Evolutionary conservation across 2,113 vertebrate genomes (phyloP), one percentile per base, ranked within the genome.

Genomic region (Osmerus eperlanus): DNA sequence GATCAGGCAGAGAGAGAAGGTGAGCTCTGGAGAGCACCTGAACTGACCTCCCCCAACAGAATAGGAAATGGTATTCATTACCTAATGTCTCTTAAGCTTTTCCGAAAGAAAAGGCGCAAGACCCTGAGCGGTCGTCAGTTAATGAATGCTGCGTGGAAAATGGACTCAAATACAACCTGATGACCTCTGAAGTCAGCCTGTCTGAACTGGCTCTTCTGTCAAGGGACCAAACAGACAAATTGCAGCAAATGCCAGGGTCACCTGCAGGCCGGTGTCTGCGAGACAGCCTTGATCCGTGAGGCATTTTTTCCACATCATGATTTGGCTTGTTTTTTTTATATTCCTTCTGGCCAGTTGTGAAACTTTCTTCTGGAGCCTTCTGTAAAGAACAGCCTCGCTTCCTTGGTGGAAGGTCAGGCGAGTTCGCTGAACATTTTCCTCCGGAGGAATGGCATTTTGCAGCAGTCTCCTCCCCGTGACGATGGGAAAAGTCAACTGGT

Each of bases 401-500:
- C 78, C 68, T 60, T 32, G 79, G 75, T 78, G 68, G 79, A 53
- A 73, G 67, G 69, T 72, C 67, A 72, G 76, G 74, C 47, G 29
- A 83, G 82, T 89, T 90, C 80, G 84, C 70, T 79, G 81, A 83
- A 78, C 86, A 85, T 79, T 84, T 84, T 69, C 80, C 79, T 61
- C 61, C 52, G 81, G 82, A 88, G 83, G 70, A 65, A 65, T 87
- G 76, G 73, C 78, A 85, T 87, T 83, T 85, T 76, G 75, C 85
- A 88, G 80, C 69, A 14, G 47, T 70, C 59, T 41, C 65, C 72
- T 84, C 76, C 86, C 81, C 7, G 32, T 78, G 84, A 86, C 85
- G 75, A 73, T 72, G 56, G 64, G 75, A 80, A 91, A 88, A 87
- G 84, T 90, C 85, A 86, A 77, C 77, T 79, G 84, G 89, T 85